Base-by-base conservation (phyloP, 2,113 vertebrate species). In the Rhinoptilus africanus region DNA sequence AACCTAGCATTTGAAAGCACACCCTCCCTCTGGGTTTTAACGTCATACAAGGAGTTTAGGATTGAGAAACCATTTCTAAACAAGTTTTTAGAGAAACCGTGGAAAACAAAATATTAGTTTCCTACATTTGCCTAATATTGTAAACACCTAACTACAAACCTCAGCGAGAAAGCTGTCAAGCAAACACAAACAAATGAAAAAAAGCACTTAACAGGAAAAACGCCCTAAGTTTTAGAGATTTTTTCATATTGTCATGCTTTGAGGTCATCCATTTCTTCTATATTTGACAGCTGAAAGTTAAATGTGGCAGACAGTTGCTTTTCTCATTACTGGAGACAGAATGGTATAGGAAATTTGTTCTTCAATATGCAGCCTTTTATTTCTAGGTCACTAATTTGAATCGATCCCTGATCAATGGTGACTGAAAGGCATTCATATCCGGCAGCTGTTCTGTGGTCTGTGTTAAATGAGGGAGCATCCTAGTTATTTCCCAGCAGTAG, bases 371-470 rank as follows among this genome's bases (percentile, higher is more conserved):
- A 88, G 89, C 84, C 57, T 85, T 93, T 95, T 91, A 85, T 89
- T 95, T 95, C 94, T 97, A 97, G 94, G 95, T 95, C 96, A 96
- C 74, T 96, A 95, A 91, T 95, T 92, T 82, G 77, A 89, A 97
- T 97, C 91, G 66, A 97, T 97, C 88, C 57, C 77, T 95, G 92
- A 97, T 96, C 96, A 76, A 91, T 88, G 77, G 81, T 82, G 74
- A 80, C 87, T 91, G 94, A 96, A 96, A 94, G 67, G 77, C 89
- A 92, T 96, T 96, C 87, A 88, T 92, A 95, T 96, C 96, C 14
- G 14, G 91, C 95, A 97, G 96, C 91, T 97, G 94, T 96, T 95
- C 94, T 79, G 71, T 88, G 80, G 60, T 87, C 78, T 95, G 86
- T 73, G 69, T 64, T 92, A 95, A 96, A 97, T 91, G 91, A 91